A percentile compares a stretch with the other conserved stretches of the same genome.
phyloP scores from a whole-genome alignment of 1,140 invertebrate genomes.

The Chionoecetes opilio region DNA sequence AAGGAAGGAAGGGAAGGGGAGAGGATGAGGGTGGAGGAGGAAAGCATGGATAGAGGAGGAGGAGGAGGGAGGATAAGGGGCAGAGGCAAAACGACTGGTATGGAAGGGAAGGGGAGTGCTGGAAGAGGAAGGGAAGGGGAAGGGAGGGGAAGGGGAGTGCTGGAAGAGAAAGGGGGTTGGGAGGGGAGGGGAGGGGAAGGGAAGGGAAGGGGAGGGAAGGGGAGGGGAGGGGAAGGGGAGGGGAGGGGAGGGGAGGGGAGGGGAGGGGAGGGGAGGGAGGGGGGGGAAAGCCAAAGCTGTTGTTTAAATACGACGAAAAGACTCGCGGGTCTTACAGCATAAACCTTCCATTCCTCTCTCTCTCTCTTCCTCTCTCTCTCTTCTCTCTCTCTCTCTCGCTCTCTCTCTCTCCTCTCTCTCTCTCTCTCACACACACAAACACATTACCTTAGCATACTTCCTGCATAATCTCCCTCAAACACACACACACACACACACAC shows the following conservation, averaged over 20 bases:
- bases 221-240: background rate
- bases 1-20: background rate
- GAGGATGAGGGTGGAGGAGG: no score
- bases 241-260: background rate
- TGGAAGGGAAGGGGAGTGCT: no score
- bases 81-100: no score
- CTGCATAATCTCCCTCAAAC: background rate
- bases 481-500: background rate
- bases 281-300: background rate
- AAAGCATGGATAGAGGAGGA: no score
- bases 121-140: background rate
- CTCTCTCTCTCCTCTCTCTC: background rate
- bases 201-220: background rate
- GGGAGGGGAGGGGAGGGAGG: background rate
- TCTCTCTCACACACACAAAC: no score
- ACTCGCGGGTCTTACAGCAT: background rate
- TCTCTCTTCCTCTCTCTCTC: constrained; percentile 13
- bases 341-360: background rate
- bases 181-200: background rate
- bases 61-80: no score
- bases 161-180: background rate
- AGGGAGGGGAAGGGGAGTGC: background rate
- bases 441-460: no score
- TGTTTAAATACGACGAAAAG: constrained; percentile 7
- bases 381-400: background rate